phyloP scores from a whole-genome alignment of 1,140 invertebrate species.

The Bradysia coprophila region DNA sequence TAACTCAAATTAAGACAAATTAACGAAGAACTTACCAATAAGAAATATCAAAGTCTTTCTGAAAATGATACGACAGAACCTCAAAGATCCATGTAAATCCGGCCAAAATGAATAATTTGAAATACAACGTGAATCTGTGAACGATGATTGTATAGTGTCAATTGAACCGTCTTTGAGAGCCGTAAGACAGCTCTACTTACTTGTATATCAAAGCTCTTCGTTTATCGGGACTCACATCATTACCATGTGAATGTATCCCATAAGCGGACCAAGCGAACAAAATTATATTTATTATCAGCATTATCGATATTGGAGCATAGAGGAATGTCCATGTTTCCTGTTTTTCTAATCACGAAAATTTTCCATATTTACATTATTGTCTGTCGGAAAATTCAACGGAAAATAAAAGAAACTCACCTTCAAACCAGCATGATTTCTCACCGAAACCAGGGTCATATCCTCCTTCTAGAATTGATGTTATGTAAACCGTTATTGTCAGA shows the following conservation, averaged over 20 bases:
- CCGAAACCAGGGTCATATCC: constrained; percentile 36
- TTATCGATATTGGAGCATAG: constrained; percentile 36
- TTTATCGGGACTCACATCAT: constrained; percentile 27
- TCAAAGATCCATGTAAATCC: constrained; percentile 57
- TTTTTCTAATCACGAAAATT: constrained; percentile 24
- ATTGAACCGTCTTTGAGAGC: too few relatives aligned
- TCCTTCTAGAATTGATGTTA: constrained; percentile 29
- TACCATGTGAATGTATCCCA: constrained; percentile 30
- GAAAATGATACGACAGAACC: constrained; percentile 22
- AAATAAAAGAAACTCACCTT: constrained; percentile 22
- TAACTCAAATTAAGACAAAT: too few relatives aligned
- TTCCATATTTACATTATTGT: constrained; percentile 1
- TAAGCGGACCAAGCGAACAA: constrained; percentile 35
- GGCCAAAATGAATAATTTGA: constrained; percentile 51
- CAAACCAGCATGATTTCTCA: constrained; percentile 36
- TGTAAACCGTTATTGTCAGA: constrained; percentile 28
- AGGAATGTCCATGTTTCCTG: constrained; percentile 38
- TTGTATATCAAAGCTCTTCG: constrained; percentile 34
- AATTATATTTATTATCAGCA: constrained; percentile 32
- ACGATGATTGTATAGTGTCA: constrained; percentile 2
- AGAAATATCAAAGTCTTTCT: too few relatives aligned
- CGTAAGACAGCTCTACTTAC: too few relatives aligned
- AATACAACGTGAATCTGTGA: constrained; percentile 38
- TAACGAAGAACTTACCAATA: too few relatives aligned
- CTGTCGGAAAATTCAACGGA: background rate